Conservation (phyloP, 2,797 vertebrate species). For the Crax fasciolata region DNA sequence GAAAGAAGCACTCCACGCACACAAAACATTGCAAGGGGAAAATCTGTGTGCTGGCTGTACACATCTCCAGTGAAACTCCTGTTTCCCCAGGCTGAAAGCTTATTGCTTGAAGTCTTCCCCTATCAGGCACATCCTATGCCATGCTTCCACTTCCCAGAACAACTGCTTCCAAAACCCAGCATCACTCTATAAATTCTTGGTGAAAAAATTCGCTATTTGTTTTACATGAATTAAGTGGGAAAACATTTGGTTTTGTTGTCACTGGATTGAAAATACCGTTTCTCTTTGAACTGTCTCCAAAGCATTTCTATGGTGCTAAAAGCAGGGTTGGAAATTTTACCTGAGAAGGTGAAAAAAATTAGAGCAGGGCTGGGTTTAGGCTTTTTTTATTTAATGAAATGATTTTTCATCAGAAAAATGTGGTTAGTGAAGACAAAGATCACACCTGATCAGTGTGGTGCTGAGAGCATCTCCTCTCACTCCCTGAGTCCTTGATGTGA, state of each 20-base stretch:
- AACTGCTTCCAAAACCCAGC: not conserved
- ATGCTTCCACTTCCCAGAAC: constrained; percentile 7
- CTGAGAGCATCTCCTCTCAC: not conserved
- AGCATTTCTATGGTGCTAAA: not conserved
- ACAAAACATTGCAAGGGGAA: not conserved
- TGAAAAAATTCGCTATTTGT: not conserved
- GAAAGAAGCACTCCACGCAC: not conserved
- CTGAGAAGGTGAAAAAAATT: not conserved
- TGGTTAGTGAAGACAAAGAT: not conserved
- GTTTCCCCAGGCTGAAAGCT: constrained; percentile 46
- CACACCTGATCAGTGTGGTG: not conserved
- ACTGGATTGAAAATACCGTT: not conserved
- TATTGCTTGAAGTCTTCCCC: constrained; percentile 28
- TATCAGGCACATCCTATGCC: not conserved
- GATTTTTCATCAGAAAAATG: not conserved
- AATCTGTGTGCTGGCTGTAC: not conserved
- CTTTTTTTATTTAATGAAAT: not conserved
- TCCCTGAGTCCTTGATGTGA: not conserved
- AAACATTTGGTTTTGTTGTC: not conserved
- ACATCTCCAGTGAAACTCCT: not conserved
- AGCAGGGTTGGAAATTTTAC: not conserved
- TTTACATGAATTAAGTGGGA: not conserved
- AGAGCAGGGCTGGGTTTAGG: not conserved
- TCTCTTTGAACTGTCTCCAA: not conserved
- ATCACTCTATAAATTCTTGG: not conserved